A percentile compares a stretch with the other conserved stretches of the same genome.
Evolutionary conservation across 2,888 invertebrate species (phyloP).

Genomic region (Bimastos eiseni): DNA sequence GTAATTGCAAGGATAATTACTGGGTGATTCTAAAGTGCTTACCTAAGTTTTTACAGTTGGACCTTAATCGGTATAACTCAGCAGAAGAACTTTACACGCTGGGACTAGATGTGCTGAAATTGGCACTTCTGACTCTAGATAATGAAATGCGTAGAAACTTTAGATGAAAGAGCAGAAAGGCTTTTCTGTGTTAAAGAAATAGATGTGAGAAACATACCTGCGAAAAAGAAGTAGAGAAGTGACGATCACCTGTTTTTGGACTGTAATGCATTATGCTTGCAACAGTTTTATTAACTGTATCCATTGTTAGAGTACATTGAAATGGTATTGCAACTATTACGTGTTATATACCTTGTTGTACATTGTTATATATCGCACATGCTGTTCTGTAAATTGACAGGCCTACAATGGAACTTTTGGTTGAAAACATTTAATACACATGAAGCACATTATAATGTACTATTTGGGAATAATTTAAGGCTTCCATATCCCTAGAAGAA

Average conservation of each 20-base stretch:
- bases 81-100: slow-evolving; percentile 53
- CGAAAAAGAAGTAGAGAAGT: slow-evolving; percentile 36
- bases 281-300: neutral
- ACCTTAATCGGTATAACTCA: slow-evolving; percentile 48
- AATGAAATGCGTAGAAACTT: slow-evolving; percentile 66
- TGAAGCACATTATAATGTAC: too few species aligned
- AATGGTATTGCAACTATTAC: too few species aligned
- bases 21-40: neutral
- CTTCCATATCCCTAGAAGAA: too few species aligned
- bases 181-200: slow-evolving; percentile 62
- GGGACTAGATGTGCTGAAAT: slow-evolving; percentile 62
- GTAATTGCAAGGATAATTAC: neutral
- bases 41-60: slow-evolving; percentile 25
- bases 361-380: too few species aligned
- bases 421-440: too few species aligned
- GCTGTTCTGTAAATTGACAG: too few species aligned
- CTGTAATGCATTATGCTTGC: neutral
- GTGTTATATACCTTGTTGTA: too few species aligned
- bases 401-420: too few species aligned
- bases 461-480: too few species aligned
- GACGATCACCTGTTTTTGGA: neutral
- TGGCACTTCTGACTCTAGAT: slow-evolving; percentile 57
- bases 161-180: slow-evolving; percentile 63
- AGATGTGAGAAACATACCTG: slow-evolving; percentile 52
- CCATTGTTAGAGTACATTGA: too few species aligned